Base-by-base conservation (phyloP, 2,888 invertebrate genomes). In the Mythimna albipuncta region DNA sequence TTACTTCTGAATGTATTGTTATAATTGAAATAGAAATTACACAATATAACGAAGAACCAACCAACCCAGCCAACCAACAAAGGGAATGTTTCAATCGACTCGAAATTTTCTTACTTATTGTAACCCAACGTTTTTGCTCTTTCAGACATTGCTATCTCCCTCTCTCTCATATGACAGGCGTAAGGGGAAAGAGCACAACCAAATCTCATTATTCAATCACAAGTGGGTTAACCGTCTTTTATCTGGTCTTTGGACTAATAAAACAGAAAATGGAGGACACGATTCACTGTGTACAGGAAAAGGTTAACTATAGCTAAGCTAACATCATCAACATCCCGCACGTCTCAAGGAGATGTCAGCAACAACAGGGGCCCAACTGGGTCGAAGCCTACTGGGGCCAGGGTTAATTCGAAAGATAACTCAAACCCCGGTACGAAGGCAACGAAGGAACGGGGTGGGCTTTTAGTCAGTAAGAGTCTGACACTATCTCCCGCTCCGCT, bases 71-170 rank as follows among this genome's bases (percentile, higher is more conserved):
- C 38, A 38, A 38, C 16, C 4, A 21, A 59, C 72, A 61, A 58
- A 76, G 41, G 52, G 62, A 61, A n/a, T 50, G n/a, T 55, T 64
- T 52, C 52, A 67, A 64, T 55, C 52, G 54, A 32, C n/a, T 71
- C 32, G 19, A 16, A 35, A 64, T 69, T 64, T 64, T 7, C 26
- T 44, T 62, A 62, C 16, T 55, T 41, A 75, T 55, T 35, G 16
- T 55, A 32, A 41, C 47, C 13, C 10, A 47, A 47, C 19, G 47
- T 55, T 69, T 41, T 54, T 61, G 61, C 21, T 41, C n/a, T 61
- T 50, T 55, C 58, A 67, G 59, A 77, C 52, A 71, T 70, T 19
- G 35, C 44, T 52, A n/a, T 77, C 66, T 77, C 67, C 55, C 6
- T 77, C 47, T 6, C 2, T 44, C 21, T 1, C 10, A 6, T 32